Evolutionary conservation across 2,888 invertebrate species (phyloP).

Genomic region (Xanthostigma xanthostigma): DNA sequence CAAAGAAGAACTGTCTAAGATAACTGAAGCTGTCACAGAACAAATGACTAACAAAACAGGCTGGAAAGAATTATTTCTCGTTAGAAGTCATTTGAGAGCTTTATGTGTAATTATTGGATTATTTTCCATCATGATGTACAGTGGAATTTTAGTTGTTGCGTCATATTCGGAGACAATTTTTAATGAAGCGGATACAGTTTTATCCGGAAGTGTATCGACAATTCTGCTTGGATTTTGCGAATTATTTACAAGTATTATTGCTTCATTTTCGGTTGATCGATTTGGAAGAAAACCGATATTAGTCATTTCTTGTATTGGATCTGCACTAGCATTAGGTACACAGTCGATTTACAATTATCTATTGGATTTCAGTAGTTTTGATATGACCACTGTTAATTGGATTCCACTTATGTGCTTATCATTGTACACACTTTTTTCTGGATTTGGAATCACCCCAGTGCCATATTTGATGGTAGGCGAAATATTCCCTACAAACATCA

Average conservation of each 20-base stretch:
- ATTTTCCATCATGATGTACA: constrained; percentile 24
- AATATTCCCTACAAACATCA: constrained; percentile 28
- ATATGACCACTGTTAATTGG: constrained; percentile 20
- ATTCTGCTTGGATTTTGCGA: constrained; percentile 24
- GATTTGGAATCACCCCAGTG: constrained; percentile 25
- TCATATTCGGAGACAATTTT: constrained; percentile 27
- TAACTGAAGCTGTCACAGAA: constrained; percentile 22
- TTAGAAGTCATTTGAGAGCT: constrained; percentile 43
- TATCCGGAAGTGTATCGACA: constrained; percentile 21
- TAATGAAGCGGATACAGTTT: constrained; percentile 18
- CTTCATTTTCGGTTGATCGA: constrained; percentile 21
- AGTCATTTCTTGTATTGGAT: constrained; percentile 21
- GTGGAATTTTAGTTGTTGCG: constrained; percentile 24
- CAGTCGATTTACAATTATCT: constrained; percentile 20
- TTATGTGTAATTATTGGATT: constrained; percentile 33
- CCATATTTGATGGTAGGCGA: constrained; percentile 29
- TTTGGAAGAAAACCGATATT: constrained; percentile 24
- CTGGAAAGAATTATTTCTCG: constrained; percentile 36
- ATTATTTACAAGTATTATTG: constrained; percentile 14
- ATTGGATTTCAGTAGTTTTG: constrained; percentile 14
- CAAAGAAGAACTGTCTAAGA: constrained; percentile 31
- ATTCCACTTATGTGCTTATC: constrained; percentile 2
- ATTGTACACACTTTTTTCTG: constrained; percentile 2
- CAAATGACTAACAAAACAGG: constrained; percentile 36
- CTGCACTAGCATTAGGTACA: constrained; percentile 19